Conservation (phyloP, 2,888 invertebrate genomes). For the Ctenicera cuprea region DNA sequence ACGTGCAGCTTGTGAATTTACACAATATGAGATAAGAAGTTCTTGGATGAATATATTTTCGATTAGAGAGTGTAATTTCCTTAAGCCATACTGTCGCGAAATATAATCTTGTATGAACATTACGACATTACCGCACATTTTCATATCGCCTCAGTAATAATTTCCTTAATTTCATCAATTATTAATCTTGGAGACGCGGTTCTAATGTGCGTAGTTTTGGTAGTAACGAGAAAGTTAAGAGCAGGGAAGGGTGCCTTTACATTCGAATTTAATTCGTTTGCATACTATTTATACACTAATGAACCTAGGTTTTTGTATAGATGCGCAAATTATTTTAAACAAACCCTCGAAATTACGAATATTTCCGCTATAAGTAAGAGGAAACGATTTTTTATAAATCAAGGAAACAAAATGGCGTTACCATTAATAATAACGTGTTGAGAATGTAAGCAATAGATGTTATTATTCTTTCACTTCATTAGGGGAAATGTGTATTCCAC, state of each 20-base stretch:
- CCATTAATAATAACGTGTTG: too few relatives aligned
- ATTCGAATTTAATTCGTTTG: constrained; percentile 27
- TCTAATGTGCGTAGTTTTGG: constrained; percentile 36
- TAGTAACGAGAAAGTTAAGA: constrained; percentile 34
- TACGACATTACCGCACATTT: constrained; percentile 27
- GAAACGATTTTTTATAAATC: too few relatives aligned
- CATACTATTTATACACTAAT: constrained; percentile 24
- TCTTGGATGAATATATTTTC: constrained; percentile 28
- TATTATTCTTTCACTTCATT: background rate
- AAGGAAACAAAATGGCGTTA: too few relatives aligned
- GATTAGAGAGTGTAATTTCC: constrained; percentile 27
- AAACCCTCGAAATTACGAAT: too few relatives aligned
- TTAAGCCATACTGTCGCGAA: constrained; percentile 32
- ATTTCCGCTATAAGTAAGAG: too few relatives aligned
- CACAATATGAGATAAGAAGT: background rate
- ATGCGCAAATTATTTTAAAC: too few relatives aligned
- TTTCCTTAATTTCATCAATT: constrained; percentile 38
- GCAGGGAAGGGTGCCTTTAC: constrained; percentile 17
- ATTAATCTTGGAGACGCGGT: constrained; percentile 33
- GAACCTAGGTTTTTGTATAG: constrained; percentile 18
- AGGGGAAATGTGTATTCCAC: constrained; percentile 14
- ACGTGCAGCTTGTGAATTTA: constrained; percentile 5
- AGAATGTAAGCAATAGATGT: too few relatives aligned
- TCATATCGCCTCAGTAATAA: constrained; percentile 29
- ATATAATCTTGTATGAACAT: constrained; percentile 32